Evolutionary conservation across 2,113 vertebrate genomes (phyloP), one percentile per base, ranked within the genome.

Genomic region (Petromus typicus): DNA sequence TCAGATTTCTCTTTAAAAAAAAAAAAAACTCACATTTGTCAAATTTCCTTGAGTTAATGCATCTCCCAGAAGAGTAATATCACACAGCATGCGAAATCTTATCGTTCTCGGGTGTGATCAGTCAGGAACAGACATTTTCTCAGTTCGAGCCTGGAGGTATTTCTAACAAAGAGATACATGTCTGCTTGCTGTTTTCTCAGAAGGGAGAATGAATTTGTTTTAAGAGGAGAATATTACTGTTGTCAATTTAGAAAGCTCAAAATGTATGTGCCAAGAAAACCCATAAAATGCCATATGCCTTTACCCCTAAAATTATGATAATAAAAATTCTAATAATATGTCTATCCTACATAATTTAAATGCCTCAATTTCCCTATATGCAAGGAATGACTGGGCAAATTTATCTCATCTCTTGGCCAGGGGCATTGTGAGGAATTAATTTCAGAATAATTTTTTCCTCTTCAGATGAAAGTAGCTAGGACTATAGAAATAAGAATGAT

Each of bases 241-340:
- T 17, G 2, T 94, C 86, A 95, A 81, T 97, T 96, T 91, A 63
- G 86, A 89, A 90, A 79, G 23, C 82, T 94, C 16, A 84, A 86
- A 96, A 96, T 92, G 4, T 61, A 76, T 91, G 63, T 86, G 54
- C 45, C 64, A 86, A 61, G 81, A 86, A 94, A 96, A 88, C n/a
- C 45, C 57, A 81, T 86, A 86, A 92, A 95, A 89, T 81, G 8
- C 88, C 92, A 90, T 93, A 96, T 95, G 88, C 25, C 23, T 87
- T 97, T 64, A 91, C 76, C 54, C 75, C 27, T 93, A 96, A 95
- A 96, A 96, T 95, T 97, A 82, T 87, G 22, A 90, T 95, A 95
- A 93, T 92, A 94, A 95, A 96, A 95, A 89, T 91, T 89, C 40
- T 96, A 96, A 97, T 93, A 97, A 94, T 84, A 8, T 95, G 27